Base-by-base conservation (phyloP, 2,113 vertebrate species). In the Syrrhaptes paradoxus region DNA sequence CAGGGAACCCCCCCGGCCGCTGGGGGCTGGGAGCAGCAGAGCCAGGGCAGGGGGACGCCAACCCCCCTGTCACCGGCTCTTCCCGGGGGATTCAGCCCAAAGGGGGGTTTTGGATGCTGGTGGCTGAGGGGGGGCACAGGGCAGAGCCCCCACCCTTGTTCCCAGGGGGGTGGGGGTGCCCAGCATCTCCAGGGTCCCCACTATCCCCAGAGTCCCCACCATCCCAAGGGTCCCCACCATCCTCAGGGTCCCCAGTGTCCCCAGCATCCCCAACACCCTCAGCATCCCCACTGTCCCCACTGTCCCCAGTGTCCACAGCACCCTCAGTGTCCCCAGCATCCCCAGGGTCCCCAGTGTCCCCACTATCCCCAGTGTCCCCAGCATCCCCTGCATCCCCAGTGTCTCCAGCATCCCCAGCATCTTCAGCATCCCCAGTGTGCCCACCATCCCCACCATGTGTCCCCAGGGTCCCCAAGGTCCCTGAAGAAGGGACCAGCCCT, bases 271-370 rank as follows among this genome's bases (percentile, higher is more conserved):
- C 38, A 38, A 11, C 38, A 38, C 38, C 38, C 38, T 38, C 38
- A 38, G 38, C 38, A 38, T 45, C 38, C 34, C 25, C 59, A 61
- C 34, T 4, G 7, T 32, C 55, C 58, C 9, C 58, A 34, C 13
- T 0, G 3, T 8, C 36, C 11, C 61, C 61, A 62, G 25, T 0
- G 11, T 51, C 52, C 17, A 6, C 36, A 62, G 61, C 5, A 12
- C 29, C 26, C 17, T 18, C 61, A 29, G 38, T 6, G 10, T 20
- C 58, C 58, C 19, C 14, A 36, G 15, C 9, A 15, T 41, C 26
- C 25, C 48, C 66, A 49, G 22, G 9, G 5, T 66, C 41, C 43
- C 20, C 43, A 34, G 16, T 4, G 18, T 36, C 36, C 36, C 36
- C 36, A 36, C 8, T 36, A 6, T 8, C 36, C 11, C 61, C 61